Conservation (phyloP, 1,140 invertebrate genomes). For the Trachelipus rathkii region DNA sequence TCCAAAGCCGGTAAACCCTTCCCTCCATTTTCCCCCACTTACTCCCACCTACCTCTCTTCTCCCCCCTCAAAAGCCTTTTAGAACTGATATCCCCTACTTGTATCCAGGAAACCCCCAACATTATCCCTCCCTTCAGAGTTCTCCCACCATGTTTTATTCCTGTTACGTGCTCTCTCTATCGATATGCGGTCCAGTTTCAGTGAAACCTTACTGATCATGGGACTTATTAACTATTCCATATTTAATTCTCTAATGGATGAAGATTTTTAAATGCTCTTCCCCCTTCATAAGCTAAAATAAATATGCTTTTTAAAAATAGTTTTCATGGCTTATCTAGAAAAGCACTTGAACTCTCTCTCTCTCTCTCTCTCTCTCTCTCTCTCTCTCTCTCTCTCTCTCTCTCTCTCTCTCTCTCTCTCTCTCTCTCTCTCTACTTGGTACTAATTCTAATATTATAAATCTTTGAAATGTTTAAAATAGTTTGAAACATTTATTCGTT, state of each 20-base stretch:
- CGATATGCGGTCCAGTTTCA: constrained; percentile 2
- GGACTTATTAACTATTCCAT: constrained; percentile 3
- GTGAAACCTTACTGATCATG: neutral
- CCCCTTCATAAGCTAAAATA: too few species aligned
- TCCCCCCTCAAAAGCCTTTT: neutral
- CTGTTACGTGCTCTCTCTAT: neutral
- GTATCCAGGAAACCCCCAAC: neutral
- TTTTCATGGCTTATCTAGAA: too few species aligned
- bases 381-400: too few species aligned
- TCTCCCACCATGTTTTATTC: neutral
- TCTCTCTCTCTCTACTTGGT: too few species aligned
- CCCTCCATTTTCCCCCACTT: neutral
- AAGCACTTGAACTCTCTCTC: too few species aligned
- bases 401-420: too few species aligned
- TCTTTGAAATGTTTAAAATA: too few species aligned
- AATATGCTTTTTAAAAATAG: too few species aligned
- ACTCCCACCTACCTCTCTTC: neutral
- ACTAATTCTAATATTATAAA: too few species aligned
- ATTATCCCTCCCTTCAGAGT: neutral
- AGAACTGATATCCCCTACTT: neutral
- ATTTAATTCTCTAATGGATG: neutral
- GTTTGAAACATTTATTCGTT: too few species aligned
- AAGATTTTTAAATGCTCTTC: neutral
- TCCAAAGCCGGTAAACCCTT: neutral
- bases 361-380: too few species aligned